Percentiles rank a stretch among this genome's conserved stretches.
These are phyloP conservation scores for Drosophila subsilvestris DNA, from an alignment of 2,888 invertebrate species.

Conservation along the genomic window DNA sequence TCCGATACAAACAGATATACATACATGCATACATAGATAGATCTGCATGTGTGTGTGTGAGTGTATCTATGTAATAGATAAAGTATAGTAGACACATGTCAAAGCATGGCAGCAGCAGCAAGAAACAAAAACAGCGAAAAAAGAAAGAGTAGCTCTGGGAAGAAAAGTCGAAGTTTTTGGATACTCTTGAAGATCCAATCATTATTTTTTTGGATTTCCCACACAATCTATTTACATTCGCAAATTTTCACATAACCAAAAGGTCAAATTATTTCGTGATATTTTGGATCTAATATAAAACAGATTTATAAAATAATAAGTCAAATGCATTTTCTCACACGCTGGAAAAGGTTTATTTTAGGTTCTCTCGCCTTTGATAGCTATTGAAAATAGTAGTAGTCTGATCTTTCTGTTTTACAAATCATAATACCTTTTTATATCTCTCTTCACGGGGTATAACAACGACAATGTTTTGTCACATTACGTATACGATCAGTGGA, in stretches of 20 bases:
- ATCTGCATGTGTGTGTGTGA: conserved; percentile 12
- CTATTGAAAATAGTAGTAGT: too few species aligned
- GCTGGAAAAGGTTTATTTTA: too few species aligned
- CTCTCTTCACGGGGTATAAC: background rate
- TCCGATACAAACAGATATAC: conserved; percentile 48
- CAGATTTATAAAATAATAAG: too few species aligned
- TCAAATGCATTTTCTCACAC: too few species aligned
- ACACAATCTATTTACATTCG: too few species aligned
- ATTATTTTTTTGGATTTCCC: background rate
- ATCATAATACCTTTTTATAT: background rate
- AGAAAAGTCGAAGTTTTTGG: background rate
- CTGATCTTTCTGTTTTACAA: background rate
- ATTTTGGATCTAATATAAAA: too few species aligned
- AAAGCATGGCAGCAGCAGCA: conserved; percentile 7
- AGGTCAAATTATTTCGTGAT: too few species aligned
- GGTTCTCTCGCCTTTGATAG: too few species aligned
- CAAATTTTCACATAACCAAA: too few species aligned
- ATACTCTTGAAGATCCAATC: background rate
- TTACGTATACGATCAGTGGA: conserved; percentile 68
- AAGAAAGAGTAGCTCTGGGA: background rate
- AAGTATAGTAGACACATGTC: conserved; percentile 62
- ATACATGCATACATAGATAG: conserved; percentile 30
- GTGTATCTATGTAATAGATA: conserved; percentile 50
- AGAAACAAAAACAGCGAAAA: background rate
- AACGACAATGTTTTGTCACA: conserved; percentile 68